Evolutionary conservation across 2,797 vertebrate genomes (phyloP).

Genomic region (Cynopterus sphinx): DNA sequence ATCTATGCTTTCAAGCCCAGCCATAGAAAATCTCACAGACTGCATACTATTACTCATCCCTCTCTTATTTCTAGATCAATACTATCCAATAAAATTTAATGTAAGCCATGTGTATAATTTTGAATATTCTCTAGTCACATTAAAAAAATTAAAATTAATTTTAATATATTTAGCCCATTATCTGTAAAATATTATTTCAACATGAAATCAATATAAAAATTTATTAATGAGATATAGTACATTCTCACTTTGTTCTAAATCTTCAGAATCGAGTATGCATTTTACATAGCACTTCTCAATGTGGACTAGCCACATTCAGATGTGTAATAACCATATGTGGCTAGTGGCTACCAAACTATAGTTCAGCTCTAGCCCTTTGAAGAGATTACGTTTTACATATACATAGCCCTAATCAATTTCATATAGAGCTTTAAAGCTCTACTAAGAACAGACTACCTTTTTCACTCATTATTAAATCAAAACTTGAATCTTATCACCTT

Average conservation of each 20-base stretch:
- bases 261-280: background rate
- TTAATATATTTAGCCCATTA: background rate
- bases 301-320: background rate
- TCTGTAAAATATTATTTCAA: conserved; percentile 38
- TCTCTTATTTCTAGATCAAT: background rate
- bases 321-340: background rate
- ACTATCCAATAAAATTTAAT: background rate
- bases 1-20: background rate
- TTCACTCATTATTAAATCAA: conserved; percentile 38
- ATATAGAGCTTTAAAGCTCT: background rate
- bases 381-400: background rate
- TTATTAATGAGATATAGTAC: conserved; percentile 19
- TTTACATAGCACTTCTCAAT: background rate
- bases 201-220: conserved; percentile 28
- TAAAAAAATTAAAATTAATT: conserved; percentile 48
- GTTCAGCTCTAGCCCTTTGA: background rate
- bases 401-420: background rate
- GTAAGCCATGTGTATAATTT: background rate
- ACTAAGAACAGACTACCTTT: background rate
- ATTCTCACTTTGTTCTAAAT: conserved; percentile 8
- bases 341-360: background rate
- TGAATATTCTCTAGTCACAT: background rate
- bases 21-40: background rate
- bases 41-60: background rate
- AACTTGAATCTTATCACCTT: background rate